These are phyloP conservation scores for Numenius phaeopus DNA, from an alignment of 2,797 vertebrate genomes.

Conservation along the genomic window DNA sequence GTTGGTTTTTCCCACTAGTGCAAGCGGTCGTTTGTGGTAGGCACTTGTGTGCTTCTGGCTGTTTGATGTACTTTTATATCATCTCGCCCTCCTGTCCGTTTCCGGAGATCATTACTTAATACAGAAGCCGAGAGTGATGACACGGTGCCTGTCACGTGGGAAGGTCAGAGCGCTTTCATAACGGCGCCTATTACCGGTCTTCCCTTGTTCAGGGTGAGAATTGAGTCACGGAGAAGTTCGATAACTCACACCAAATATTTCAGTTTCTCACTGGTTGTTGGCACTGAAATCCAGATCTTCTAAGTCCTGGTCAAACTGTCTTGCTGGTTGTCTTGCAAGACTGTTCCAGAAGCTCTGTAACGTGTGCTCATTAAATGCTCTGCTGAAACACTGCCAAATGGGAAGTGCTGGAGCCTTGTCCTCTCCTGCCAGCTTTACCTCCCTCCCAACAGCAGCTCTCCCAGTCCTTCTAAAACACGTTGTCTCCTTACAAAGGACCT, in stretches of 20 bases:
- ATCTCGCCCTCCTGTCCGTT: neutral
- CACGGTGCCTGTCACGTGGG: neutral
- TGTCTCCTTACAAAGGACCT: no score
- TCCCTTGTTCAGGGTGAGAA: neutral
- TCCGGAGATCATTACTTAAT: neutral
- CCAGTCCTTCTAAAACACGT: no score
- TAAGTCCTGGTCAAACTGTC: neutral
- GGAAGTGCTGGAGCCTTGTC: no score
- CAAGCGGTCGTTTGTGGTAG: neutral
- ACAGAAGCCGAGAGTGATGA: neutral
- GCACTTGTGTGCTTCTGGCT: neutral
- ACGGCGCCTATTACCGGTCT: neutral
- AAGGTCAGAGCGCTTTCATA: neutral
- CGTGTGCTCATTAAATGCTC: accelerated
- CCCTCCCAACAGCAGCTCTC: no score
- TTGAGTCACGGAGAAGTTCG: neutral
- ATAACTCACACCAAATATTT: neutral
- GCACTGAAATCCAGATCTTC: neutral
- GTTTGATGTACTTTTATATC: neutral
- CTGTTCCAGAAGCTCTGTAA: neutral
- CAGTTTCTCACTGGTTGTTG: neutral
- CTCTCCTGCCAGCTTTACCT: no score
- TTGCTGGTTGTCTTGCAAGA: neutral
- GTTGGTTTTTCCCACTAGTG: neutral
- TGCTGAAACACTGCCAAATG: neutral